Conservation (phyloP, 2,797 vertebrate species). For the Pteronotus mesoamericanus region DNA sequence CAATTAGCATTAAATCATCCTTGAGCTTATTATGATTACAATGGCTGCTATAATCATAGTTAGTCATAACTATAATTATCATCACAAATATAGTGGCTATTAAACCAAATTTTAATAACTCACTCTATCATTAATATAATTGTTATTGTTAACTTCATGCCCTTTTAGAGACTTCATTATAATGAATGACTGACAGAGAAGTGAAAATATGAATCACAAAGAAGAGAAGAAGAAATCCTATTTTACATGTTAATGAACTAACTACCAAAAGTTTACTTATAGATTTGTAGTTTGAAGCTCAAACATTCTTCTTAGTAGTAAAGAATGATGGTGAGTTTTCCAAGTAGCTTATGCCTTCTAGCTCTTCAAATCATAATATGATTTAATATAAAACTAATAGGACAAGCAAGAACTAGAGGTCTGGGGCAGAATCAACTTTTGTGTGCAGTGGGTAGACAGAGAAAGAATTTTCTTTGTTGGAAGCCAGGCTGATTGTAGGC, state of each 20-base stretch:
- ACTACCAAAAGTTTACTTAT: constrained; percentile 23
- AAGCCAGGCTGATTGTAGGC: not conserved
- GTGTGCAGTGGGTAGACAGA: not conserved
- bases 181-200: constrained; percentile 56
- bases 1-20: constrained; percentile 63
- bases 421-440: not conserved
- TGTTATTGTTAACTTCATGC: constrained; percentile 61
- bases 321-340: not conserved
- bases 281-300: not conserved
- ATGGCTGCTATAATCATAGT: constrained; percentile 60
- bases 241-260: constrained; percentile 6
- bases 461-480: not conserved
- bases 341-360: not conserved
- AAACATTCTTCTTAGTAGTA: not conserved
- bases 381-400: not conserved
- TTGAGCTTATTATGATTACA: constrained; percentile 65
- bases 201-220: constrained; percentile 40
- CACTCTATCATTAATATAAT: constrained; percentile 67
- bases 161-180: constrained; percentile 50
- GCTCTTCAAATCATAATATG: not conserved
- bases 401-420: not conserved
- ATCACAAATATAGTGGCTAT: constrained; percentile 65
- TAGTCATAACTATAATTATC: constrained; percentile 67
- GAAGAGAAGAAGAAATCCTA: not conserved
- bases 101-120: constrained; percentile 69